phyloP scores from a whole-genome alignment of 2,888 invertebrate genomes.

The Disparrhopalites patrizii region DNA sequence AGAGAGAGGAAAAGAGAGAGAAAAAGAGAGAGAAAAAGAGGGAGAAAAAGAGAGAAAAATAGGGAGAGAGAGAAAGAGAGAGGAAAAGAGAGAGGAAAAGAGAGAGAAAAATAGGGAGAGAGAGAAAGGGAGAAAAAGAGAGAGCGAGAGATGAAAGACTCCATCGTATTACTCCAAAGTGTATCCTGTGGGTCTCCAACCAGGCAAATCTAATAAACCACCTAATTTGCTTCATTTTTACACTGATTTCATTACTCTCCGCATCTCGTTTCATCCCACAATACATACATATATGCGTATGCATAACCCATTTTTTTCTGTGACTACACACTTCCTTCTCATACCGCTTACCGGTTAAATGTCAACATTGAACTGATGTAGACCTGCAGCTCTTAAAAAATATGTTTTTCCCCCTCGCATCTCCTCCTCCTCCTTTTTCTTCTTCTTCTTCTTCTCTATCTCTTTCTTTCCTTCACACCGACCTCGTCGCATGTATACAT shows the following conservation, averaged over 20 bases:
- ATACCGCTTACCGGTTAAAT: constrained; percentile 17
- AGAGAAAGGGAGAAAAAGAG: too few species aligned
- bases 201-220: constrained; percentile 39
- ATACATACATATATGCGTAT: too few species aligned
- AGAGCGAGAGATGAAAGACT: too few species aligned
- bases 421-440: background rate
- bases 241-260: constrained; percentile 16
- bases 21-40: background rate
- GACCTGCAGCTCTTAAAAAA: constrained; percentile 3
- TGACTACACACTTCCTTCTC: background rate
- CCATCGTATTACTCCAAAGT: background rate
- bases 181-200: constrained; percentile 31
- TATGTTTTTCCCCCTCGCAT: background rate
- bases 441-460: background rate
- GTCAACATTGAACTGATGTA: constrained; percentile 15
- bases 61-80: background rate
- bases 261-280: constrained; percentile 1
- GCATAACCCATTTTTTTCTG: constrained; percentile 3
- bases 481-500: constrained; percentile 8
- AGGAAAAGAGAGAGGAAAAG: too few species aligned
- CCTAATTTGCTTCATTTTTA: constrained; percentile 24
- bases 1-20: background rate
- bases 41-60: too few species aligned
- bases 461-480: constrained; percentile 1
- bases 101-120: too few species aligned